Evolutionary conservation across 1,140 invertebrate species (phyloP).

Genomic region (Caerostris darwini): DNA sequence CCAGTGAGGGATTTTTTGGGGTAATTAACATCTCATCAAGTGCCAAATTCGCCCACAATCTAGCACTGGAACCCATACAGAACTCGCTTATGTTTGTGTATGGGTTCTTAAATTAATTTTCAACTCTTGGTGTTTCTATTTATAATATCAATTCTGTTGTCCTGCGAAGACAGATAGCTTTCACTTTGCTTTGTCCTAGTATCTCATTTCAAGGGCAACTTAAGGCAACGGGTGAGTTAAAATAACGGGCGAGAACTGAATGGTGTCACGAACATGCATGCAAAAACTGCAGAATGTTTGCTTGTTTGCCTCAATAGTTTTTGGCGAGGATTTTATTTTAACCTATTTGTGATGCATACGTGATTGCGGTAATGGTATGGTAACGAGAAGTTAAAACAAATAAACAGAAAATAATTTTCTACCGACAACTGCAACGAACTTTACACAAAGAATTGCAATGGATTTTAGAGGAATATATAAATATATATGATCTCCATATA

Average conservation of each 20-base stretch:
- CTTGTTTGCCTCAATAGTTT: not conserved
- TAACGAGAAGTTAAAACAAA: too few relatives aligned
- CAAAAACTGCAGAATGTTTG: not conserved
- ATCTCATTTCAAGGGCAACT: slow-evolving; percentile 20
- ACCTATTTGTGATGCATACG: not conserved
- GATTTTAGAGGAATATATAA: too few relatives aligned
- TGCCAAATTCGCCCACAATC: slow-evolving; percentile 50
- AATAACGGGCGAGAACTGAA: not conserved
- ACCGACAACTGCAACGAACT: too few relatives aligned
- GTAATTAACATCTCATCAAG: not conserved
- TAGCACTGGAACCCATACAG: not conserved
- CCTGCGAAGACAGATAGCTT: slow-evolving; percentile 32
- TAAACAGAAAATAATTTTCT: too few relatives aligned
- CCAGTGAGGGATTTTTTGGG: not conserved
- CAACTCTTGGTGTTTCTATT: not conserved
- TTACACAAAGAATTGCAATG: too few relatives aligned
- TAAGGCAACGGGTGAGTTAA: not conserved
- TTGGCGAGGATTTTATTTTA: not conserved
- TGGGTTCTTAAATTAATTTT: slow-evolving; percentile 29
- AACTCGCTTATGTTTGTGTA: not conserved
- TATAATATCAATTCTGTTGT: slow-evolving; percentile 56
- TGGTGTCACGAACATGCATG: not conserved
- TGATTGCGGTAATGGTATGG: not conserved
- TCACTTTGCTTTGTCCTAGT: not conserved
- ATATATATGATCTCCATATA: too few relatives aligned